These are phyloP conservation scores for Notolabrus celidotus DNA, from an alignment of 2,797 vertebrate species.

Conservation along the genomic window DNA sequence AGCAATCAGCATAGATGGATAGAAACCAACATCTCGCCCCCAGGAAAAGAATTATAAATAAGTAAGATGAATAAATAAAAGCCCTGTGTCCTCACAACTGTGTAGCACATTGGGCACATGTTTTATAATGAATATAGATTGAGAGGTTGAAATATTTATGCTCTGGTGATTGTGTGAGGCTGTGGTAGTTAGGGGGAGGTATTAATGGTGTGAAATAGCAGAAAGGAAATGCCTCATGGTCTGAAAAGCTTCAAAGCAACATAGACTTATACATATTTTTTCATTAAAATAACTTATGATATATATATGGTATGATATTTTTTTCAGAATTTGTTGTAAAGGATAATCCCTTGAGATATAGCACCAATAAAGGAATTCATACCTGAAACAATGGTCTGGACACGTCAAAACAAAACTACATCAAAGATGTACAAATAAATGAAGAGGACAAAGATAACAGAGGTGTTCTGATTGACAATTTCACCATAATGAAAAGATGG, in stretches of 20 bases:
- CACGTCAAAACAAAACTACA: too few species aligned
- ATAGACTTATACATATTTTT: too few species aligned
- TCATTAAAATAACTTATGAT: too few species aligned
- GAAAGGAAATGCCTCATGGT: constrained; percentile 64
- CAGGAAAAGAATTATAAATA: constrained; percentile 86
- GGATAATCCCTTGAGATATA: too few species aligned
- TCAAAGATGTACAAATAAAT: too few species aligned
- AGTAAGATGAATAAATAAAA: constrained; percentile 90
- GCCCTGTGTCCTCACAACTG: constrained; percentile 79
- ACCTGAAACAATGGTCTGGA: too few species aligned
- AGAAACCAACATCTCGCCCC: constrained; percentile 80
- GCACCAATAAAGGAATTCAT: too few species aligned
- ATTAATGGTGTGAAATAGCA: constrained; percentile 80
- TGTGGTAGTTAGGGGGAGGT: constrained; percentile 9
- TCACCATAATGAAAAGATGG: too few species aligned
- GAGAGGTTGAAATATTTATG: constrained; percentile 88
- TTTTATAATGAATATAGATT: constrained; percentile 91
- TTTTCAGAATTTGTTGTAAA: too few species aligned
- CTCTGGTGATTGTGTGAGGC: constrained; percentile 73
- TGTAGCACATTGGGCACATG: constrained; percentile 80
- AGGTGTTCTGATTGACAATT: too few species aligned
- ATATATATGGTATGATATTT: too few species aligned
- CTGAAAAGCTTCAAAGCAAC: constrained; percentile 40
- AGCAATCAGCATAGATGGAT: constrained; percentile 83
- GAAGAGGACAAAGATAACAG: too few species aligned